Evolutionary conservation across 2,113 vertebrate species (phyloP).

Genomic region (Pterocles burchelli): DNA sequence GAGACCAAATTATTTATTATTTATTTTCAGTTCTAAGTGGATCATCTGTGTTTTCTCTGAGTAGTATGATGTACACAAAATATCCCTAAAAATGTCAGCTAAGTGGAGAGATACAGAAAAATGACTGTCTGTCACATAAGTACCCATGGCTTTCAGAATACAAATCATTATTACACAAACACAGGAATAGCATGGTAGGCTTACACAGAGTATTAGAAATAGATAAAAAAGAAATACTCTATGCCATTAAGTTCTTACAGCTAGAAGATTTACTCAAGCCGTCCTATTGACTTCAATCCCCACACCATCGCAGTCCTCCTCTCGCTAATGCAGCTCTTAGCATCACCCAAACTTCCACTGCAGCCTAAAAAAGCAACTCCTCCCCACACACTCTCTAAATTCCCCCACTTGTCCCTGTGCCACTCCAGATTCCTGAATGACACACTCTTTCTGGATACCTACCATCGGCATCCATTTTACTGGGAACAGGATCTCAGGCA

Average conservation of each 20-base stretch:
- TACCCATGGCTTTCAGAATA: constrained; percentile 8
- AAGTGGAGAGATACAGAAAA: constrained; percentile 31
- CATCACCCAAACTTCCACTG: not conserved
- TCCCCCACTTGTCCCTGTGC: not conserved
- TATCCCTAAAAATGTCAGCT: constrained; percentile 33
- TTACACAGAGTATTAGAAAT: not conserved
- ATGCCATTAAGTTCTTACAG: not conserved
- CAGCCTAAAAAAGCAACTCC: not conserved
- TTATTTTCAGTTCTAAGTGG: constrained; percentile 60
- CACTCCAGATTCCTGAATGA: not conserved
- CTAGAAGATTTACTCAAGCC: not conserved
- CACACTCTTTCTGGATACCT: not conserved
- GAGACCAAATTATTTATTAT: constrained; percentile 66
- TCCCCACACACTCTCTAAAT: not conserved
- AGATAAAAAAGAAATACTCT: not conserved
- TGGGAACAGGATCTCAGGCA: not conserved
- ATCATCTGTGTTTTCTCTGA: constrained; percentile 61
- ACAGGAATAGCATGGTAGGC: not conserved
- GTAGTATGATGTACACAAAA: constrained; percentile 2
- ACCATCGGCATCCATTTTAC: not conserved
- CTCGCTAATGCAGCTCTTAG: not conserved
- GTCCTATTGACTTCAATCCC: not conserved
- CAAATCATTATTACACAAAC: constrained; percentile 20
- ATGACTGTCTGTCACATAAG: not conserved
- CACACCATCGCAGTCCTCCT: not conserved